Evolutionary conservation across 2,113 vertebrate genomes (phyloP), one percentile per base, ranked within the genome.

Genomic region (Xiphias gladius): DNA sequence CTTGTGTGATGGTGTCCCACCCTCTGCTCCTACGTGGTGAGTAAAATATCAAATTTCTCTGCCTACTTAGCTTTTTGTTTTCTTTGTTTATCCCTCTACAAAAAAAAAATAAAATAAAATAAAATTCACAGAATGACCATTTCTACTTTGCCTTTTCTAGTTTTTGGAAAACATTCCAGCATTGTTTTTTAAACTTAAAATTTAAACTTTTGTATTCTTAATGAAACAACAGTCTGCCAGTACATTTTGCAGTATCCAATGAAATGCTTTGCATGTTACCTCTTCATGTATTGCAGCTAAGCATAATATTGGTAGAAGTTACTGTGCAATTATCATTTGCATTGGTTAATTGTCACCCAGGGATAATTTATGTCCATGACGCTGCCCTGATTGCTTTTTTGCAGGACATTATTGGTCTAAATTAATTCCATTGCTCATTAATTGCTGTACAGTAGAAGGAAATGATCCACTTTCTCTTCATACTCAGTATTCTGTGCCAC

Each of bases 401-500:
- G 35, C 57, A 63, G 35, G 22, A 11, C 26, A 67, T 71, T 65
- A 69, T 48, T 57, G 48, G 32, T 64, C 24, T 64, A 26, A 90
- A 83, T 76, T 22, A 48, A 82, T 76, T 79, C 12, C 82, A 68
- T 79, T 24, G 70, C 79, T 46, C 74, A 72, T 28, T 71, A 72
- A 72, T 30, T 37, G 35, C 30, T 41, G n/a, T 39, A 20, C 54
- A 73, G 32, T 37, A 10, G 11, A 32, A 30, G 6, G 46, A 73
- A 62, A 83, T 50, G 55, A 80, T 58, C 59, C 24, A 54, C 0
- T 58, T 50, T 43, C 50, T 43, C 11, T 32, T 62, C 5, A 69
- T 4, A 32, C 17, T 65, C 35, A 71, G 70, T 54, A 30, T 61
- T 14, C 16, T 6, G 2, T 13, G 24, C 37, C n/a, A 63, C 55